Conservation (phyloP, 2,888 invertebrate genomes). For the Drosophila nr. medialis region DNA sequence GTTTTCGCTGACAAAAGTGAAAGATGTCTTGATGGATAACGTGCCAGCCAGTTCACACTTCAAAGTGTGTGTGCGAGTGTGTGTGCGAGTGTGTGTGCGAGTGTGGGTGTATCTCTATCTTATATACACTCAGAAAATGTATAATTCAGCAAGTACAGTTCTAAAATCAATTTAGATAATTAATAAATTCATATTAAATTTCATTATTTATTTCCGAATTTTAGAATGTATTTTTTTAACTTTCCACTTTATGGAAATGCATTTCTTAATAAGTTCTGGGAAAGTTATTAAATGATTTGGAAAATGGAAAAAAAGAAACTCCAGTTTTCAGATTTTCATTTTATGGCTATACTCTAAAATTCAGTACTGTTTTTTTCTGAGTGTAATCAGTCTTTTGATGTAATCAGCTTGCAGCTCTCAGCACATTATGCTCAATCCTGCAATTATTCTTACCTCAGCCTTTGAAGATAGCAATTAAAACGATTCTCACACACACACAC, state of each 20-base stretch:
- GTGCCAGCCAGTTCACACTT: conserved; percentile 81
- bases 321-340: background rate
- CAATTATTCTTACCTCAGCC: conserved; percentile 81
- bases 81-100: background rate
- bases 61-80: conserved; percentile 65
- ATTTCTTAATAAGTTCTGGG: too few species aligned
- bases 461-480: conserved; percentile 75
- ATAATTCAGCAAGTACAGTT: too few species aligned
- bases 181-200: too few species aligned
- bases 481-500: conserved; percentile 38
- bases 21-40: conserved; percentile 83
- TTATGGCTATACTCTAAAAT: background rate
- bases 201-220: too few species aligned
- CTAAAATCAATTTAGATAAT: too few species aligned
- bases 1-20: conserved; percentile 84
- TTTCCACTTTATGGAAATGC: too few species aligned
- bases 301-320: background rate
- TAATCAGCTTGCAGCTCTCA: conserved; percentile 55
- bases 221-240: too few species aligned
- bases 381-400: conserved; percentile 51
- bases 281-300: too few species aligned
- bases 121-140: background rate
- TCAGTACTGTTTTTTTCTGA: background rate
- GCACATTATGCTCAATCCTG: conserved; percentile 77
- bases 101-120: background rate